Conservation (phyloP, 23 tunicate genomes). For the Styela plicata region DNA sequence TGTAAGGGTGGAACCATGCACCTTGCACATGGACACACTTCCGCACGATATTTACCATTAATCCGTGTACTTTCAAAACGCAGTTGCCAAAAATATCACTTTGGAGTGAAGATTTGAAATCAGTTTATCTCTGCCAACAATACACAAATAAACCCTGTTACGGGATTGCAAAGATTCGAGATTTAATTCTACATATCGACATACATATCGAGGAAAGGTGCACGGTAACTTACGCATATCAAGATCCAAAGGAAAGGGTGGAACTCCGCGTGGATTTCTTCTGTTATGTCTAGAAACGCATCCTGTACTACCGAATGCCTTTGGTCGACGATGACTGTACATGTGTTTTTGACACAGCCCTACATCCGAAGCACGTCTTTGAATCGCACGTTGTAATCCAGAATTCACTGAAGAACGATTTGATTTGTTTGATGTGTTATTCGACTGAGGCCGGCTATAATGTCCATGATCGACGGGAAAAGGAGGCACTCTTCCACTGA, state of each 20-base stretch:
- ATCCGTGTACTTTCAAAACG: too few species aligned
- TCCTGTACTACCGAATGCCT: background rate
- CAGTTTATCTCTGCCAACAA: too few species aligned
- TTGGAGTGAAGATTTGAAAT: too few species aligned
- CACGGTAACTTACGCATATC: background rate
- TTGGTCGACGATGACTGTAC: background rate
- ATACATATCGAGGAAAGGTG: too few species aligned
- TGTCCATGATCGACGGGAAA: conserved; percentile 1
- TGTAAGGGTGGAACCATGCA: too few species aligned
- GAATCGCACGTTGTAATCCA: background rate
- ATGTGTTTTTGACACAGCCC: background rate
- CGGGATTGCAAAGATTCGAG: too few species aligned
- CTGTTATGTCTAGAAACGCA: background rate
- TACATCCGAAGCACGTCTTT: background rate
- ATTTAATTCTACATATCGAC: too few species aligned
- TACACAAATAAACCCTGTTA: too few species aligned
- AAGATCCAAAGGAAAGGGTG: background rate
- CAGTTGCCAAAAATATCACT: too few species aligned
- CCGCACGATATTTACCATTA: too few species aligned
- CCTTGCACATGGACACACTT: too few species aligned
- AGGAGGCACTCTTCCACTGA: background rate
- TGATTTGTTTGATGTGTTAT: background rate
- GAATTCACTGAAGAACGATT: background rate
- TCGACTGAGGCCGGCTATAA: background rate
- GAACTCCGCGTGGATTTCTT: background rate